Evolutionary conservation across 2,797 vertebrate genomes (phyloP).

Genomic region (Artibeus lituratus): DNA sequence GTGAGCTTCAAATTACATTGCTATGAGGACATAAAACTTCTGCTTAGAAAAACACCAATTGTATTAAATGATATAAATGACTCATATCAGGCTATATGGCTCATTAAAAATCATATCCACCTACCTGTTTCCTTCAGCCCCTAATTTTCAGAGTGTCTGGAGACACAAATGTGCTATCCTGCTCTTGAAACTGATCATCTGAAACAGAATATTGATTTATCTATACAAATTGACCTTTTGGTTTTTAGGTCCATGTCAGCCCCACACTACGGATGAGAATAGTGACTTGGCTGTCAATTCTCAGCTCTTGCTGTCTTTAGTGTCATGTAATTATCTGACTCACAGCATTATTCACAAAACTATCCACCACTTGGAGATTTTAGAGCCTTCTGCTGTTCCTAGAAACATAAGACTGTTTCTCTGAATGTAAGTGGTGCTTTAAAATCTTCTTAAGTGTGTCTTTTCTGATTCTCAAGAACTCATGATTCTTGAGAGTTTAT

Average conservation of each 20-base stretch:
- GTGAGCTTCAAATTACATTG: background rate
- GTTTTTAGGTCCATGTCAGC: background rate
- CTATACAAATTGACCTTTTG: background rate
- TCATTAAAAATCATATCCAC: background rate
- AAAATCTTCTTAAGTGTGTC: background rate
- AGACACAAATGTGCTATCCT: background rate
- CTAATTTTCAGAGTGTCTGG: background rate
- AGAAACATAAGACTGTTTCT: background rate
- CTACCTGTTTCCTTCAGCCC: background rate
- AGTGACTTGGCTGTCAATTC: background rate
- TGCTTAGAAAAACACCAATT: background rate
- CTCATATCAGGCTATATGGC: background rate
- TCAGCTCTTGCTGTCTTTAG: background rate
- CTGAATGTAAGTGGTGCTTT: background rate
- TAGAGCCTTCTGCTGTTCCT: background rate
- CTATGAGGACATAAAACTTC: background rate
- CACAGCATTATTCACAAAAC: constrained; percentile 15
- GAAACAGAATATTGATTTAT: background rate
- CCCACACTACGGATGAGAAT: background rate
- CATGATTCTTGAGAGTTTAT: constrained; percentile 24
- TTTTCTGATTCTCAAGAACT: no score
- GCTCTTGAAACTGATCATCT: background rate
- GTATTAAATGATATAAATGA: constrained; percentile 24
- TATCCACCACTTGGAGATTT: background rate
- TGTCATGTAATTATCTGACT: background rate